Evolutionary conservation across 2,888 invertebrate genomes (phyloP).

Genomic region (Plagiodera versicolora): DNA sequence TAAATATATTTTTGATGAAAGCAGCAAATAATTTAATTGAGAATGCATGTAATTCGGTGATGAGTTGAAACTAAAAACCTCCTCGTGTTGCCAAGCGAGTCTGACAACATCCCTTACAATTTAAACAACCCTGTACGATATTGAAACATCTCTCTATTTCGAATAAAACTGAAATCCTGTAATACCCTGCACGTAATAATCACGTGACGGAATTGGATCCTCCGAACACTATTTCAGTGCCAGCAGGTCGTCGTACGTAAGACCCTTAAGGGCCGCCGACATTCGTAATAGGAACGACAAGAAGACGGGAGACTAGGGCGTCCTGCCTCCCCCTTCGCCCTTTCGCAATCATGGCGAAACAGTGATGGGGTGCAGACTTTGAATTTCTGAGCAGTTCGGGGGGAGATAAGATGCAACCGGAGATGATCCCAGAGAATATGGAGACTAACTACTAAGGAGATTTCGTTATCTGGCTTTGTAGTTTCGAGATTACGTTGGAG

Average conservation of each 20-base stretch:
- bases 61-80: too few relatives aligned
- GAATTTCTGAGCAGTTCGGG: constrained; percentile 26
- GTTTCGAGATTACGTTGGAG: neutral
- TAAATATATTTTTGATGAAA: too few relatives aligned
- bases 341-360: constrained; percentile 28
- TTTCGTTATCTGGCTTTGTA: constrained; percentile 10
- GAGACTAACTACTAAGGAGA: neutral
- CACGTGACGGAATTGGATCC: too few relatives aligned
- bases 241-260: neutral
- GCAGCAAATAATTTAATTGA: too few relatives aligned
- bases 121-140: too few relatives aligned
- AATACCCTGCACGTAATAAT: too few relatives aligned
- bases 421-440: constrained; percentile 29
- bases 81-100: too few relatives aligned
- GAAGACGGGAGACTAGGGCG: constrained; percentile 28
- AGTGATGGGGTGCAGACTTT: constrained; percentile 24
- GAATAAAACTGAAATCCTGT: too few relatives aligned
- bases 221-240: neutral
- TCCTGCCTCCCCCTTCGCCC: constrained; percentile 22
- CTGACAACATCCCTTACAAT: too few relatives aligned
- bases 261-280: constrained; percentile 32
- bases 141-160: too few relatives aligned
- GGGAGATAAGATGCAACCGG: constrained; percentile 39
- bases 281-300: constrained; percentile 33
- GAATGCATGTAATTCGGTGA: too few relatives aligned